phyloP scores from a whole-genome alignment of 2,113 vertebrate species.

The Stigmatopora nigra region DNA sequence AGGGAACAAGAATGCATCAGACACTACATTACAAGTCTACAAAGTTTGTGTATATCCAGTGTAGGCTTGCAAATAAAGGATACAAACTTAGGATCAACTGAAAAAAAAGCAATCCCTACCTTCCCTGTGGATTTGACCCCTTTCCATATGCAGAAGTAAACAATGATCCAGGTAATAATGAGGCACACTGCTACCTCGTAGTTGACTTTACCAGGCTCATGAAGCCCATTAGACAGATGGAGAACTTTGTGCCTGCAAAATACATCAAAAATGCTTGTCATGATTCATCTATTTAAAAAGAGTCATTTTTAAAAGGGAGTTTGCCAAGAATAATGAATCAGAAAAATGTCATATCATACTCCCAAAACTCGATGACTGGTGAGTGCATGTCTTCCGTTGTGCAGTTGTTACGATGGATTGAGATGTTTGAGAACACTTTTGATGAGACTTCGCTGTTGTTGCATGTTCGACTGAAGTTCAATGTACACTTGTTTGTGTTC shows the following conservation, averaged over 20 bases:
- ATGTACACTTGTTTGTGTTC: conserved; percentile 85
- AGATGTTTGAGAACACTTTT: conserved; percentile 48
- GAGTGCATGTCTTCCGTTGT: conserved; percentile 75
- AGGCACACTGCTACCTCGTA: conserved; percentile 89
- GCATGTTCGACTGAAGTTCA: conserved; percentile 70
- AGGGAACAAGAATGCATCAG: background rate
- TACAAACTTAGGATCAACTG: background rate
- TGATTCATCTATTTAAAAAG: background rate
- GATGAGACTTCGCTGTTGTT: conserved; percentile 44
- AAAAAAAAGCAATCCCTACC: conserved; percentile 59
- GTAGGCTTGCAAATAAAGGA: background rate
- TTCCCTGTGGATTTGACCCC: conserved; percentile 94
- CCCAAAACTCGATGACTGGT: conserved; percentile 94
- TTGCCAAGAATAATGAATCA: background rate
- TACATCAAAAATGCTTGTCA: background rate
- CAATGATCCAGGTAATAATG: conserved; percentile 84
- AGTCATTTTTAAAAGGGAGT: background rate
- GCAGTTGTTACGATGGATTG: conserved; percentile 68
- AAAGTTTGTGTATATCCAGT: background rate
- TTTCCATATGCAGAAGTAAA: conserved; percentile 99
- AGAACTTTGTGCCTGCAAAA: conserved; percentile 79
- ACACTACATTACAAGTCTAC: background rate
- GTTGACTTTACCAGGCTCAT: conserved; percentile 80
- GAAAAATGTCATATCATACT: conserved; percentile 73
- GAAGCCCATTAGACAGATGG: conserved; percentile 77